These are phyloP conservation scores for Microcaecilia unicolor DNA, from an alignment of 2,797 vertebrate genomes.

Conservation along the genomic window DNA sequence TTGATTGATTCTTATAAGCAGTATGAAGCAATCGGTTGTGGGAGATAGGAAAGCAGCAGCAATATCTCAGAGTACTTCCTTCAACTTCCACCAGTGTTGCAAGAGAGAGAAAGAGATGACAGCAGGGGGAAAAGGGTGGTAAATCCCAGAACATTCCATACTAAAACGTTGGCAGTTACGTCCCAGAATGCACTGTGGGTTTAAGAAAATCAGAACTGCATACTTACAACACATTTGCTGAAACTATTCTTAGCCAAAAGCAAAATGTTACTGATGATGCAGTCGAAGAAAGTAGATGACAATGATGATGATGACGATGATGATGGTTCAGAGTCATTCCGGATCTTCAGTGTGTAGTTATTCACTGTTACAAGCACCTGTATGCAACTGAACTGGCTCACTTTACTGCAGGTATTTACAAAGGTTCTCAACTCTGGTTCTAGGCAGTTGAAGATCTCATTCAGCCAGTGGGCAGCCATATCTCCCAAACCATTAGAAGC, in stretches of 20 bases:
- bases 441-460: slow-evolving; percentile 14
- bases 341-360: slow-evolving; percentile 4
- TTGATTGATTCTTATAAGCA: too few species aligned
- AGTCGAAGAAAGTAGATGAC: slow-evolving; percentile 15
- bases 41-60: too few species aligned
- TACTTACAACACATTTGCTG: slow-evolving; percentile 30
- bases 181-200: too few species aligned
- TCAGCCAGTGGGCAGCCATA: background rate
- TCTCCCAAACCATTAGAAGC: slow-evolving; percentile 6
- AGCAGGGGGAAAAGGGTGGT: too few species aligned
- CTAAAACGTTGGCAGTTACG: too few species aligned
- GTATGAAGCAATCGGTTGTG: too few species aligned
- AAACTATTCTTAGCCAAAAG: slow-evolving; percentile 33
- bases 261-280: slow-evolving; percentile 15
- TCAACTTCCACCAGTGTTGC: too few species aligned
- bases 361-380: slow-evolving; percentile 23
- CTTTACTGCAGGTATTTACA: slow-evolving; percentile 21
- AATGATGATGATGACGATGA: slow-evolving; percentile 1
- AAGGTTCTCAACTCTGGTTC: slow-evolving; percentile 26
- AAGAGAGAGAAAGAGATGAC: too few species aligned
- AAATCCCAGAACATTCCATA: too few species aligned
- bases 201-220: too few species aligned
- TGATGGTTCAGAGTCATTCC: slow-evolving; percentile 1
- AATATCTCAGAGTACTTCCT: too few species aligned
- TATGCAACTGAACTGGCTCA: slow-evolving; percentile 15